Evolutionary conservation across 2,888 invertebrate genomes (phyloP), one percentile per base, ranked within the genome.

Genomic region (Timema cristinae): DNA sequence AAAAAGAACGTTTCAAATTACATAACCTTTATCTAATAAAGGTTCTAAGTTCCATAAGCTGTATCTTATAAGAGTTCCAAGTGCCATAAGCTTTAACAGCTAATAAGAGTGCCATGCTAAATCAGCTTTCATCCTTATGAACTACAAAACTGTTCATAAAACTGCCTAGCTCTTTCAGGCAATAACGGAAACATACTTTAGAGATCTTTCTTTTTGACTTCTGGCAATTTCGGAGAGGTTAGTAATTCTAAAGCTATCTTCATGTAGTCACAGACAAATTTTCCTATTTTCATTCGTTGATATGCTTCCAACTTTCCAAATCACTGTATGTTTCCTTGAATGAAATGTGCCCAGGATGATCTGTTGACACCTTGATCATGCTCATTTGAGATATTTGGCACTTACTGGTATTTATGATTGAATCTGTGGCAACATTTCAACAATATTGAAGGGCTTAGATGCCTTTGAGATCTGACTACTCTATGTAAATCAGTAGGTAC

Each of bases 401-500:
- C 32, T 32, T 32, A 4, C 32, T 32, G 32, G 32, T 32, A 32
- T 50, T 68, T 68, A 52, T 32, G 10, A 54, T n/a, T 68, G 52
- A 11, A 51, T 54, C 16, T 52, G 54, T 51, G 52, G 52, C 54
- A 68, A 9, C 32, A 68, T 52, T 68, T 2, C 32, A 54, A 52
- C 52, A 51, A 68, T 9, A 52, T 68, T 0, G n/a, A 52, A 51
- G 52, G 32, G 10, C 13, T 51, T 67, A 50, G 51, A 7, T 50
- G 15, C 52, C 52, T 68, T 52, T 16, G 52, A 50, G 15, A 32
- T 32, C 52, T 52, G 11, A 52, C 6, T 47, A 54, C 10, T 51
- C 68, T 52, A 16, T 16, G 52, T 68, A 68, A 68, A 68, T 68
- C 13, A 47, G 51, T 50, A 47, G 52, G 54, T 51, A 68, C 48